Percentiles rank a stretch among this genome's conserved stretches.
Evolutionary conservation across 2,797 vertebrate species (phyloP).

Genomic region (Pyrocephalus nanus): DNA sequence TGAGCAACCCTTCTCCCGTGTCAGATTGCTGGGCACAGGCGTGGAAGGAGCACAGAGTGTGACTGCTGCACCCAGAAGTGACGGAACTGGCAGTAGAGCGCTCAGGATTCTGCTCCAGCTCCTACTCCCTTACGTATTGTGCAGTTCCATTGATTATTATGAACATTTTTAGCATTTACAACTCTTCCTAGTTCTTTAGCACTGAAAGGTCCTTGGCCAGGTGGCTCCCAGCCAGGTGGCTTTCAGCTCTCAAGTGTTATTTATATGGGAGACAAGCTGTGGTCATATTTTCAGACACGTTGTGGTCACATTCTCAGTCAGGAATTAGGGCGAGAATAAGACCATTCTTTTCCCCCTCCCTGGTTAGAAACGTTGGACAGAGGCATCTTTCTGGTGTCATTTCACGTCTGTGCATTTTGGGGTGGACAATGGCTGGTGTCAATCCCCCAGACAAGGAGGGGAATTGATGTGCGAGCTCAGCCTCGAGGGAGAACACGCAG

Average conservation of each 20-base stretch:
- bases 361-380: not conserved
- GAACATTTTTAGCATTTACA: not conserved
- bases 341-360: not conserved
- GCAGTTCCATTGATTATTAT: not conserved
- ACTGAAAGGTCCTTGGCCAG: not conserved
- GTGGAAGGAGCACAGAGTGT: not conserved
- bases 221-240: not conserved
- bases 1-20: not conserved
- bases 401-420: not conserved
- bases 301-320: not conserved
- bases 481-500: not conserved
- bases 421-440: not conserved
- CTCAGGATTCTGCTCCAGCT: not conserved
- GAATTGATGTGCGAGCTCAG: not conserved
- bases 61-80: not conserved
- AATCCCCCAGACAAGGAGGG: not conserved
- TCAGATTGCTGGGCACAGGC: not conserved
- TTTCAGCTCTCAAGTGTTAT: not conserved
- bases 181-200: not conserved
- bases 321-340: conserved; percentile 10
- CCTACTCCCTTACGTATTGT: not conserved
- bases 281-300: not conserved
- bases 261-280: not conserved
- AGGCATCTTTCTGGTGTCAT: not conserved
- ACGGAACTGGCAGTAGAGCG: not conserved